A percentile compares a stretch with the other conserved stretches of the same genome.
These are phyloP conservation scores for Protobothrops mucrosquamatus DNA, from an alignment of 2,113 vertebrate species.

Conservation along the genomic window DNA sequence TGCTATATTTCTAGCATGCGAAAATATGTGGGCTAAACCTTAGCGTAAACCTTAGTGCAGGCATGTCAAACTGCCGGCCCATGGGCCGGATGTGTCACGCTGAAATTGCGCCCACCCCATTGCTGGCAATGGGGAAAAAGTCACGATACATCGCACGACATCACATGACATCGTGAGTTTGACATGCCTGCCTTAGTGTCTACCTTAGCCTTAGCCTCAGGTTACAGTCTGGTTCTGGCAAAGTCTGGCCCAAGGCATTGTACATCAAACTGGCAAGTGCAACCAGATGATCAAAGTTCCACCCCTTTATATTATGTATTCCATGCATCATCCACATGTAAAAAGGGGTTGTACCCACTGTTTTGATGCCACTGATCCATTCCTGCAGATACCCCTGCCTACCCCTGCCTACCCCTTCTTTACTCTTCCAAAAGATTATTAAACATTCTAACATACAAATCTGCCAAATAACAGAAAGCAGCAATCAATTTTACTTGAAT, in stretches of 20 bases:
- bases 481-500: neutral
- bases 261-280: neutral
- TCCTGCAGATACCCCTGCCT: neutral
- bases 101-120: too few relatives aligned
- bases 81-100: too few relatives aligned
- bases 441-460: neutral
- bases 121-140: too few relatives aligned
- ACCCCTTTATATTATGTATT: neutral
- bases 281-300: neutral
- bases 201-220: slow-evolving; percentile 2
- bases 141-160: too few relatives aligned
- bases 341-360: neutral
- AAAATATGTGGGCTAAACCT: neutral
- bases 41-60: too few relatives aligned
- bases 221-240: slow-evolving; percentile 7
- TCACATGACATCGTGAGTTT: too few relatives aligned
- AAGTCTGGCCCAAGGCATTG: slow-evolving; percentile 18
- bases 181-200: neutral
- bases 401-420: neutral
- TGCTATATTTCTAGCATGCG: slow-evolving; percentile 1
- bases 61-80: too few relatives aligned
- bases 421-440: neutral
- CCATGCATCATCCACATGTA: neutral
- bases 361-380: neutral
- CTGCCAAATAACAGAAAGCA: neutral